phyloP scores from a whole-genome alignment of 2,888 invertebrate species.

The Megalurothrips usitatus region DNA sequence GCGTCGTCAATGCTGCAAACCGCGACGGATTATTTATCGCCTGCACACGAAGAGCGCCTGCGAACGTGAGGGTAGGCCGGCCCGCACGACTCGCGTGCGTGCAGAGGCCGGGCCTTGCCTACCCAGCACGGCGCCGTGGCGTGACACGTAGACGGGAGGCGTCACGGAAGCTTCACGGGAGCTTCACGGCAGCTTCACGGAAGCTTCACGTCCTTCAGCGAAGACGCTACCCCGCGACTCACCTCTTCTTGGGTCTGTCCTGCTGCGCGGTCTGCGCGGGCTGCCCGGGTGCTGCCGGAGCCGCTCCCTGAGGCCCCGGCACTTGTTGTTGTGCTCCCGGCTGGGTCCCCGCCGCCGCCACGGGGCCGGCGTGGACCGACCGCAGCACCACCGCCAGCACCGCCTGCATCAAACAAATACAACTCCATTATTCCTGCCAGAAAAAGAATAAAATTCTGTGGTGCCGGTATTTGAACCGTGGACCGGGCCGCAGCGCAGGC shows the following conservation, averaged over 20 bases:
- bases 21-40: too few species aligned
- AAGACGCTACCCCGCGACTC: not conserved
- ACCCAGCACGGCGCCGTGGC: too few species aligned
- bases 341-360: not conserved
- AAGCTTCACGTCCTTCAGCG: too few species aligned
- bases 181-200: too few species aligned
- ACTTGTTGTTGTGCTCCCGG: not conserved
- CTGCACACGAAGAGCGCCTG: too few species aligned
- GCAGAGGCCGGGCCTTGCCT: too few species aligned
- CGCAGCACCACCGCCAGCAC: not conserved
- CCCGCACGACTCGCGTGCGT: too few species aligned
- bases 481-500: not conserved
- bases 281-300: not conserved
- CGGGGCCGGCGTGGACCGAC: not conserved
- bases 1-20: not conserved
- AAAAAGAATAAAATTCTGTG: too few species aligned
- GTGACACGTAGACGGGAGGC: too few species aligned
- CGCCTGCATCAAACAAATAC: not conserved
- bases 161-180: too few species aligned
- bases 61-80: too few species aligned
- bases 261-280: not conserved
- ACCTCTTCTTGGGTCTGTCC: not conserved
- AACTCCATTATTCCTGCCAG: too few species aligned
- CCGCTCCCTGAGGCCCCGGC: not conserved
- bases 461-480: not conserved